These are phyloP conservation scores for Zhengitettix transpicula DNA, from an alignment of 2,888 invertebrate genomes.

Conservation along the genomic window DNA sequence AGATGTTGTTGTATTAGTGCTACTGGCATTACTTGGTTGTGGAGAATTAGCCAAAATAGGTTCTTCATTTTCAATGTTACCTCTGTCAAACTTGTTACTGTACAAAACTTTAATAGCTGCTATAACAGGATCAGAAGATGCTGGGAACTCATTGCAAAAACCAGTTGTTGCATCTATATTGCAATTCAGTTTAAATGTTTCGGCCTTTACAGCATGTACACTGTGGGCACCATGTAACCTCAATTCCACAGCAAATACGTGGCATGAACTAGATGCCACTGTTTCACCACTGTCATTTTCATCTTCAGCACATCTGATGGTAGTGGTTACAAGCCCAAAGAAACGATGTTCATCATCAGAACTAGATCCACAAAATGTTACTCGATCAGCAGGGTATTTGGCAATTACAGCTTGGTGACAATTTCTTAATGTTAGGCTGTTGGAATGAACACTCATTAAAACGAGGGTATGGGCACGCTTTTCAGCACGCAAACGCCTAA, in stretches of 20 bases:
- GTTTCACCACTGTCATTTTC: slow-evolving; percentile 24
- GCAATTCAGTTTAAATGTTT: slow-evolving; percentile 72
- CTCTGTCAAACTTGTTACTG: slow-evolving; percentile 15
- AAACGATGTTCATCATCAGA: slow-evolving; percentile 82
- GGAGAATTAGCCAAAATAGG: slow-evolving; percentile 54
- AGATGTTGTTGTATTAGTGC: slow-evolving; percentile 63
- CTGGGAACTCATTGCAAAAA: slow-evolving; percentile 77
- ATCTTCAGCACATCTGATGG: slow-evolving; percentile 28
- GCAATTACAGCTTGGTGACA: slow-evolving; percentile 64
- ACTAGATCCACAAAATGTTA: slow-evolving; percentile 78
- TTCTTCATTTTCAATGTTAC: slow-evolving; percentile 11
- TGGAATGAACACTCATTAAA: slow-evolving; percentile 66
- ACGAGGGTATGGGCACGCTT: slow-evolving; percentile 74
- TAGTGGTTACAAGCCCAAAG: slow-evolving; percentile 82
- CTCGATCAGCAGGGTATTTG: slow-evolving; percentile 68
- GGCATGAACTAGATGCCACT: slow-evolving; percentile 72
- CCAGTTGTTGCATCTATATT: slow-evolving; percentile 23
- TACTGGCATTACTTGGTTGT: slow-evolving; percentile 66
- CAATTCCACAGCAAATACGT: slow-evolving; percentile 86
- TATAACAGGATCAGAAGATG: slow-evolving; percentile 51
- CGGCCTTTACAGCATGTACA: slow-evolving; percentile 62
- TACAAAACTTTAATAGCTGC: slow-evolving; percentile 39
- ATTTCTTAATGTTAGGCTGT: slow-evolving; percentile 63
- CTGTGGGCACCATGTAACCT: slow-evolving; percentile 61
- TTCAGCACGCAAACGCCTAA: slow-evolving; percentile 74